Conservation (phyloP, 2,113 vertebrate species). For the Romanogobio albipinnatus region DNA sequence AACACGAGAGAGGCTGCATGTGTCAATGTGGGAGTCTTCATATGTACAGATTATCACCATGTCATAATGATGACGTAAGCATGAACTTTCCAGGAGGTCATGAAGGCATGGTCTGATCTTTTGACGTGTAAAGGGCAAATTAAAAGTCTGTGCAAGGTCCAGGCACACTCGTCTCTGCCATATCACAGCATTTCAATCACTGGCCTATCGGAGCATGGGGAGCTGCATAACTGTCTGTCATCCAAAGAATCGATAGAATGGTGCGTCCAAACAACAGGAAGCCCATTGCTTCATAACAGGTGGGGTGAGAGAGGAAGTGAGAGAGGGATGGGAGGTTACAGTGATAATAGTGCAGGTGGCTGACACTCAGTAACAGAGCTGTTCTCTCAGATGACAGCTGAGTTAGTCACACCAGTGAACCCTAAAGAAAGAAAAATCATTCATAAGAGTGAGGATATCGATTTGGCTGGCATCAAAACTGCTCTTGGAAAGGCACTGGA, state of each 20-base stretch:
- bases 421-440: conserved; percentile 51
- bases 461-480: conserved; percentile 52
- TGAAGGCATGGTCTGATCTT: not conserved
- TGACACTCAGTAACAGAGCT: conserved; percentile 43
- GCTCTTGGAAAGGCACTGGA: conserved; percentile 46
- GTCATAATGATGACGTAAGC: not conserved
- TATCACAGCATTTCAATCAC: conserved; percentile 52
- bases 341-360: conserved; percentile 19
- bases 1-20: too few relatives aligned
- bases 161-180: not conserved
- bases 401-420: conserved; percentile 54
- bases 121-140: conserved; percentile 6
- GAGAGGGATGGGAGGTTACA: conserved; percentile 36
- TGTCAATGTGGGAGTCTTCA: too few relatives aligned
- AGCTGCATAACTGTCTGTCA: conserved; percentile 29
- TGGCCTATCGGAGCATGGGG: conserved; percentile 32
- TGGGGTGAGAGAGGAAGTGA: conserved; percentile 35
- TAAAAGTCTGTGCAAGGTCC: not conserved
- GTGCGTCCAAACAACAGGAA: conserved; percentile 56
- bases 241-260: conserved; percentile 44
- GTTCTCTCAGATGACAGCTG: conserved; percentile 54
- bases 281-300: conserved; percentile 47
- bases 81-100: not conserved
- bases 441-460: conserved; percentile 54
- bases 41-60: too few relatives aligned